A percentile compares a stretch with the other conserved stretches of the same genome.
Evolutionary conservation across 2,113 vertebrate genomes (phyloP).

Genomic region (Scartelaos histophorus): DNA sequence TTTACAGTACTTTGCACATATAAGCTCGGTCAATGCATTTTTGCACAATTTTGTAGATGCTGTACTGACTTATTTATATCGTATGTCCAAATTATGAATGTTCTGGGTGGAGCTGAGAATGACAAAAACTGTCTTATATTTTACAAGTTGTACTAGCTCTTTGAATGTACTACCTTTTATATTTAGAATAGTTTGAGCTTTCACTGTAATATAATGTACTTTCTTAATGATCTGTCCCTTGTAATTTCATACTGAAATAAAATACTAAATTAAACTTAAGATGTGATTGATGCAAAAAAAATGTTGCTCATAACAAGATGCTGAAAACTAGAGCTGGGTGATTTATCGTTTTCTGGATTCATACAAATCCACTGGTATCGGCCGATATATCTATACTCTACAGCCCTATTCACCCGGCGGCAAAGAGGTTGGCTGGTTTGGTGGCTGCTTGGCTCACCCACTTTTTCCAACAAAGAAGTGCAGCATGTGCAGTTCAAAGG

Average conservation of each 20-base stretch:
- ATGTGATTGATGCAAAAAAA: too few species aligned
- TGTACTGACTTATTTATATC: neutral
- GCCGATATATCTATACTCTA: too few species aligned
- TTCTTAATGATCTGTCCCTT: slow-evolving; percentile 5
- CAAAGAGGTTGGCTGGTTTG: too few species aligned
- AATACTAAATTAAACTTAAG: neutral
- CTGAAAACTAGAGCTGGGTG: too few species aligned
- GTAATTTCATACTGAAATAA: slow-evolving; percentile 9
- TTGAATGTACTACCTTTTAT: neutral
- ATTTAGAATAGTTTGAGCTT: neutral
- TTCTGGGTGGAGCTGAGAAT: slow-evolving; percentile 9
- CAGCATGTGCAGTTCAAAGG: too few species aligned
- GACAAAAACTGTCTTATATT: slow-evolving; percentile 35
- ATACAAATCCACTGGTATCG: too few species aligned
- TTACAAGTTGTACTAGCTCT: slow-evolving; percentile 15
- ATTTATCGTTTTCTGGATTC: too few species aligned
- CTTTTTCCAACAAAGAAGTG: too few species aligned
- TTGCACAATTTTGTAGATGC: slow-evolving; percentile 25
- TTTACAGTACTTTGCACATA: neutral
- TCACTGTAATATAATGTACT: neutral
- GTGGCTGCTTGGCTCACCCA: too few species aligned
- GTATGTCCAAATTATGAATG: neutral
- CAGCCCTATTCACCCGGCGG: too few species aligned
- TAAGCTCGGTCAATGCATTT: slow-evolving; percentile 36
- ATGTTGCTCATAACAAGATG: too few species aligned